phyloP scores from a whole-genome alignment of 2,113 vertebrate genomes.

The Syngnathus typhle region DNA sequence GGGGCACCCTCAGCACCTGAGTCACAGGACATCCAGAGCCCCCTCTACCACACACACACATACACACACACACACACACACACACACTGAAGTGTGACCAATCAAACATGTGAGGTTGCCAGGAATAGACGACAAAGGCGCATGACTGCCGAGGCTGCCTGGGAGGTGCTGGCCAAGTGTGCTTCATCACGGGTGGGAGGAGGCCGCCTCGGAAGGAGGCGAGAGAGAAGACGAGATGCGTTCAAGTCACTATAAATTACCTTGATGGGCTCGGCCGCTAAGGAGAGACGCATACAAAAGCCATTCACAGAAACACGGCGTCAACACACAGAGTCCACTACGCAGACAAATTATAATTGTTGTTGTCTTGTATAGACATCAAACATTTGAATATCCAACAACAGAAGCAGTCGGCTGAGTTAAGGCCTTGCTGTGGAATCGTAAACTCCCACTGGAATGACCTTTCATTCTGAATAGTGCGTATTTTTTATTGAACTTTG shows the following conservation, averaged over 20 bases:
- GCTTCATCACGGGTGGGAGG: conserved; percentile 12
- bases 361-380: not conserved
- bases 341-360: not conserved
- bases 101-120: conserved; percentile 48
- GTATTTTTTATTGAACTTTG: too few species aligned
- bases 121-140: conserved; percentile 57
- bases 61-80: not conserved
- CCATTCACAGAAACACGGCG: not conserved
- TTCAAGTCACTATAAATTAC: conserved; percentile 22
- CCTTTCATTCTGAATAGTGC: too few species aligned
- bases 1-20: conserved; percentile 61
- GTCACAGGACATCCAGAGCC: conserved; percentile 34
- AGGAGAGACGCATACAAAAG: conserved; percentile 4
- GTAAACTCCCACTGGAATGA: not conserved
- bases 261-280: conserved; percentile 6
- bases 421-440: conserved; percentile 12
- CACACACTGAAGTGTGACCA: conserved; percentile 36
- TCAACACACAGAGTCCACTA: not conserved
- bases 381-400: conserved; percentile 10
- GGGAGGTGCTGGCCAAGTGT: conserved; percentile 33
- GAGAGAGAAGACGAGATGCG: conserved; percentile 8
- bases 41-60: conserved; percentile 2
- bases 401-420: conserved; percentile 10
- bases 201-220: conserved; percentile 11
- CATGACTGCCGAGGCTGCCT: conserved; percentile 52